Base-by-base conservation (phyloP, 1,140 invertebrate genomes). In the Sipha flava region DNA sequence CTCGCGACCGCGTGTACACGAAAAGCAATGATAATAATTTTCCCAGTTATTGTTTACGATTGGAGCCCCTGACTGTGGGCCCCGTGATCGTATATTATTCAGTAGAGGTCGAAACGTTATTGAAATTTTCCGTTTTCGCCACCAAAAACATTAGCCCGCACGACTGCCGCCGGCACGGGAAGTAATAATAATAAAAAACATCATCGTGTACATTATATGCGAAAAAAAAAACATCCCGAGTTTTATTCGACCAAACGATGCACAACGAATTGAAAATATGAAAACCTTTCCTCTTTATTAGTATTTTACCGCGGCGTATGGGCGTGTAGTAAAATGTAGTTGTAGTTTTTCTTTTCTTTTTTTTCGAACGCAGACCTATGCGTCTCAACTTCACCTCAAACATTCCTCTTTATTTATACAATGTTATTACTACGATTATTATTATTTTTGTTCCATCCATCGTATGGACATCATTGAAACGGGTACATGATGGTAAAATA, bases 31-130 rank as follows among this genome's bases (percentile, higher is more conserved):
- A 75, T 75, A 75, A 77, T 59, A 54, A 77, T 77, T 59, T 59
- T 77, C 52, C 73, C 31, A 43, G 23, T 26, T 59, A 47, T 77
- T 77, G 43, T 77, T 77, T 77, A 77, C 73, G 73, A 77, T 77
- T 26, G 52, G n/a, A n/a, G n/a, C n/a, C 31, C 52, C 40, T 14
- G 40, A 16, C 23, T 4, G 37, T 40, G 43, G 40, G 45, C 66
- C 40, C 73, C 31, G 73, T 59, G 73, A 52, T 77, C 73, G 66
- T 70, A 70, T 29, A 70, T 45, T 70, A 70, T 70, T 26, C 26
- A 3, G 23, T 7, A 47, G 49, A 54, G 73, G 49, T 54, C 31
- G 18, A 40, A 54, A 77, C 34, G 3, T 59, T 77, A 77, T 77
- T 77, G 73, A 77, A 77, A 77, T 77, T 77, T 59, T 59, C 52